Conservation (phyloP, 1,140 invertebrate species). For the Drosophila ohnishii region DNA sequence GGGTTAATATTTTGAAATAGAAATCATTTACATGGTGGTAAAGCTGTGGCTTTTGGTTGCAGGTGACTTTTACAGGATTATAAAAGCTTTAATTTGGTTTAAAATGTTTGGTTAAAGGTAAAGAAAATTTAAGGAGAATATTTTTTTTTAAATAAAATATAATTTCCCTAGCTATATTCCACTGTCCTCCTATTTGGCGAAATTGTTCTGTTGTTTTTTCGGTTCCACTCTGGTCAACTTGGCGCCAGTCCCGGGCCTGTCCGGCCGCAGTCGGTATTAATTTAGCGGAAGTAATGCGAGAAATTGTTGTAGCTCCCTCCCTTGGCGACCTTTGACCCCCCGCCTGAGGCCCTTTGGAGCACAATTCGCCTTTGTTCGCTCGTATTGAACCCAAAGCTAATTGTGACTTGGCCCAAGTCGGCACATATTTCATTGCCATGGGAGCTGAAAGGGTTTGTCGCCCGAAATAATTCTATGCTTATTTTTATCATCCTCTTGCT, state of each 20-base stretch:
- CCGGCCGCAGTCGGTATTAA: slow-evolving; percentile 80
- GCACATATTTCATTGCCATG: slow-evolving; percentile 48
- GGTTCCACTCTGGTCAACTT: slow-evolving; percentile 44
- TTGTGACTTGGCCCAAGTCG: slow-evolving; percentile 47
- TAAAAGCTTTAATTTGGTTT: neutral
- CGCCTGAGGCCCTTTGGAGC: neutral
- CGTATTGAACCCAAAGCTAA: slow-evolving; percentile 57
- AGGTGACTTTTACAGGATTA: neutral
- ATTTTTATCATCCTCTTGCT: slow-evolving; percentile 73
- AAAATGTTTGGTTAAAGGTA: neutral
- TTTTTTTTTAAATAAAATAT: neutral
- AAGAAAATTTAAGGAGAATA: neutral
- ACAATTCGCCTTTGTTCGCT: slow-evolving; percentile 44
- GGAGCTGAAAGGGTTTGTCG: slow-evolving; percentile 50
- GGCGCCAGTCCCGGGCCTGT: slow-evolving; percentile 57
- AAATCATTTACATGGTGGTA: slow-evolving; percentile 1
- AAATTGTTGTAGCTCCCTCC: slow-evolving; percentile 65
- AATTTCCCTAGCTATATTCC: neutral
- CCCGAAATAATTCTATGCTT: slow-evolving; percentile 38
- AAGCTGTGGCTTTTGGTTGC: neutral
- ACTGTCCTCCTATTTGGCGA: slow-evolving; percentile 24
- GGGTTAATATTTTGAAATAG: neutral
- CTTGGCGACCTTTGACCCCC: slow-evolving; percentile 10
- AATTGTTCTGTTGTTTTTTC: slow-evolving; percentile 40
- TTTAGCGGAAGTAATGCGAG: slow-evolving; percentile 82